Evolutionary conservation across 2,888 invertebrate genomes (phyloP).

Genomic region (Villa cingulata): DNA sequence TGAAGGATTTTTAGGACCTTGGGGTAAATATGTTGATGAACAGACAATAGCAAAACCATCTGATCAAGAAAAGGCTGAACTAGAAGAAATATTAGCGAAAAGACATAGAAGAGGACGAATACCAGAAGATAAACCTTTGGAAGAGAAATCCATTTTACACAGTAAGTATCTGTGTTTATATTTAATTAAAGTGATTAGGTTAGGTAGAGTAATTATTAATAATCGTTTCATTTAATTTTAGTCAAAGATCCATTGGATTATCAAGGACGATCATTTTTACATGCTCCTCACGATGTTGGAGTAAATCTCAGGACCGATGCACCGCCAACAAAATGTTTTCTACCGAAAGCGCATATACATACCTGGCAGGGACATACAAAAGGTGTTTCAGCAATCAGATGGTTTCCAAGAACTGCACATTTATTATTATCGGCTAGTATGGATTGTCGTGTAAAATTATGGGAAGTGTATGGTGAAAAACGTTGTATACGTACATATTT

Average conservation of each 20-base stretch:
- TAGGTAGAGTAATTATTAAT: too few species aligned
- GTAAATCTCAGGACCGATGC: constrained; percentile 74
- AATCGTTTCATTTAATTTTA: constrained; percentile 37
- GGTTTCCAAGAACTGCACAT: constrained; percentile 92
- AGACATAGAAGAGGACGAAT: constrained; percentile 71
- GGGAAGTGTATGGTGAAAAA: constrained; percentile 95
- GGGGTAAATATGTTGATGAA: constrained; percentile 92
- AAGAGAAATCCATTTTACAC: constrained; percentile 90
- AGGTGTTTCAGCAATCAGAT: constrained; percentile 85
- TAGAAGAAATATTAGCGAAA: constrained; percentile 89
- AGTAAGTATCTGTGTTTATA: constrained; percentile 42
- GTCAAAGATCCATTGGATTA: constrained; percentile 91
- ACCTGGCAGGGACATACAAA: constrained; percentile 97
- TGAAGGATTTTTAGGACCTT: constrained; percentile 92
- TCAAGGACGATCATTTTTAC: constrained; percentile 89
- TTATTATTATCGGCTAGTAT: constrained; percentile 89
- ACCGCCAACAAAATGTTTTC: constrained; percentile 88
- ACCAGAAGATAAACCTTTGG: constrained; percentile 84
- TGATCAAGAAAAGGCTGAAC: constrained; percentile 83
- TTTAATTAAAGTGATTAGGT: neutral
- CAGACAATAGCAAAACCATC: constrained; percentile 75
- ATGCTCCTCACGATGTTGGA: constrained; percentile 84
- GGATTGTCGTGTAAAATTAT: constrained; percentile 95
- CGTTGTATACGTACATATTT: constrained; percentile 87
- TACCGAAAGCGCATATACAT: constrained; percentile 91